These are phyloP conservation scores for Anarrhichthys ocellatus DNA, from an alignment of 2,113 vertebrate species.

Conservation along the genomic window DNA sequence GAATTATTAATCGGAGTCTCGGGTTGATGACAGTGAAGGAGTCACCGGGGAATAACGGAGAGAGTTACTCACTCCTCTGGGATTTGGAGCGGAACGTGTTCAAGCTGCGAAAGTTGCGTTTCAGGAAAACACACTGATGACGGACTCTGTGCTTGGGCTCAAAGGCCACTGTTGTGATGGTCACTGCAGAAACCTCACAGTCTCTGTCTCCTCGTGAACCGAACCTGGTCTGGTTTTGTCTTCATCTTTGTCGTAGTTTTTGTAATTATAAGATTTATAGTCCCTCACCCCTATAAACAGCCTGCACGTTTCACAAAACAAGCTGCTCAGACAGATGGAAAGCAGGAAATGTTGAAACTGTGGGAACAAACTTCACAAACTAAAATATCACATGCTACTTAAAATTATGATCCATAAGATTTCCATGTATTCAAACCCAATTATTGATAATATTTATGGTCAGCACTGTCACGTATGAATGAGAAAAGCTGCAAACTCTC, in stretches of 20 bases:
- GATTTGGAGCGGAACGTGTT: conserved; percentile 28
- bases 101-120: conserved; percentile 12
- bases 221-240: neutral
- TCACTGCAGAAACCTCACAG: neutral
- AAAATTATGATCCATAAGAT: neutral
- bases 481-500: neutral
- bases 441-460: neutral
- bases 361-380: neutral
- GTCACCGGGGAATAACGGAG: conserved; percentile 19
- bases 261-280: neutral
- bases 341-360: neutral
- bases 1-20: conserved; percentile 48
- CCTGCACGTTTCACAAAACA: neutral
- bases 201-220: neutral
- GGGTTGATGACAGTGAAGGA: conserved; percentile 35
- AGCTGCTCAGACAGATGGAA: neutral
- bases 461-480: neutral
- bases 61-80: conserved; percentile 19
- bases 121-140: conserved; percentile 47
- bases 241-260: neutral
- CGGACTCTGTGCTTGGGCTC: conserved; percentile 25
- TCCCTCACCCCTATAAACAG: neutral
- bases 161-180: conserved; percentile 20
- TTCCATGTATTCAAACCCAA: neutral
- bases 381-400: neutral